These are phyloP conservation scores for Monarcha castaneiventris DNA, from an alignment of 2,113 vertebrate genomes.

Conservation along the genomic window DNA sequence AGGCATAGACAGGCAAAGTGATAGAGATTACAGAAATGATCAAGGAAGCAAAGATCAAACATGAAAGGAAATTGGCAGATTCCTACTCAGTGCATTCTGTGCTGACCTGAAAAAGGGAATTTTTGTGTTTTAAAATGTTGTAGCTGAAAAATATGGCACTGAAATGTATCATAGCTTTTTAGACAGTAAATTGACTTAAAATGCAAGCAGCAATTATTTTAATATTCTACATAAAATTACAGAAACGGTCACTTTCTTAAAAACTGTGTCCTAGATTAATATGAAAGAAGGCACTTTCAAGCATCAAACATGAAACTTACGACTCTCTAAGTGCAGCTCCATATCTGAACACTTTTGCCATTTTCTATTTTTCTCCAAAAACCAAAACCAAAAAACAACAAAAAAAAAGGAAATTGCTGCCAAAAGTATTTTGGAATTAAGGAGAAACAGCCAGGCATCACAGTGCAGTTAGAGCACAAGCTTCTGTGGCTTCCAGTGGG, in stretches of 20 bases:
- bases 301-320: neutral
- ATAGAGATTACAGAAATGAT: neutral
- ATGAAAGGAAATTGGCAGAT: constrained; percentile 8
- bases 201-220: neutral
- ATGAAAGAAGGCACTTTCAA: neutral
- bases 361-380: neutral
- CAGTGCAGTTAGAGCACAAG: neutral
- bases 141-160: neutral
- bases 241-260: neutral
- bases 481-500: fast-evolving
- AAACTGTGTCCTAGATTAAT: neutral
- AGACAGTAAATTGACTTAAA: neutral
- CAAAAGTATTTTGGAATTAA: neutral
- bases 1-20: neutral
- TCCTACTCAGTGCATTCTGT: neutral
- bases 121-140: neutral
- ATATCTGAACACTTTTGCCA: neutral
- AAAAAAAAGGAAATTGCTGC: neutral
- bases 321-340: neutral
- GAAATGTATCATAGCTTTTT: neutral
- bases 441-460: neutral
- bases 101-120: neutral
- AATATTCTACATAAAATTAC: neutral
- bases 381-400: neutral
- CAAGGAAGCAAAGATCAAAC: constrained; percentile 43